Percentiles rank a stretch among this genome's conserved stretches.
Conservation (phyloP, 2,888 invertebrate species). For the Athalia circularis region DNA sequence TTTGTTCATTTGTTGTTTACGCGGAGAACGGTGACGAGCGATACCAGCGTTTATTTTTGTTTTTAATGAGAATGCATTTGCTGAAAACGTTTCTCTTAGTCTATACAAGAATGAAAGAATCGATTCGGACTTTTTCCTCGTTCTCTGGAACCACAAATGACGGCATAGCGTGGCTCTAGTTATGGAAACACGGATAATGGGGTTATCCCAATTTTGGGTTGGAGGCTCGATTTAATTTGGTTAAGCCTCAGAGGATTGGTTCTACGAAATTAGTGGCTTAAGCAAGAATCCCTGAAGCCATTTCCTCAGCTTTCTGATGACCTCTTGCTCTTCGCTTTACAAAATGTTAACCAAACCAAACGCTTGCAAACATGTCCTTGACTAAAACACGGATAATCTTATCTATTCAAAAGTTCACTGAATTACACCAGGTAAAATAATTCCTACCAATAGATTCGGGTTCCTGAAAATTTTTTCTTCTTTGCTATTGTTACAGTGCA, state of each 20-base stretch:
- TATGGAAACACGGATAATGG: constrained; percentile 41
- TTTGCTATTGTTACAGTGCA: constrained; percentile 79
- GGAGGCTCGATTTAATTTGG: constrained; percentile 53
- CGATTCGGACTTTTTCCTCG: constrained; percentile 7
- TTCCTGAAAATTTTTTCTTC: background rate
- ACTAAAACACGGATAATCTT: background rate
- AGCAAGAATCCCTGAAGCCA: constrained; percentile 49
- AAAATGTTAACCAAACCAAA: constrained; percentile 12
- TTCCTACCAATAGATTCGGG: background rate
- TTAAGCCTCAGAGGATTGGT: constrained; percentile 51
- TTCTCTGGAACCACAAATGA: background rate
- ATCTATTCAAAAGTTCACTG: background rate
- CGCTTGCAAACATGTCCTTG: background rate
- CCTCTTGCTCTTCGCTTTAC: constrained; percentile 9
- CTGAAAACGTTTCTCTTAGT: too few species aligned
- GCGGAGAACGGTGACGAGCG: too few species aligned
- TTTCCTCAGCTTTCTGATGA: constrained; percentile 29
- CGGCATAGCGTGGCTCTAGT: background rate
- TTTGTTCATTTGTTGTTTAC: too few species aligned
- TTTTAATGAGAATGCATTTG: too few species aligned
- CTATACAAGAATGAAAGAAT: background rate
- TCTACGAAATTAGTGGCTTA: constrained; percentile 57
- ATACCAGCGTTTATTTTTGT: too few species aligned
- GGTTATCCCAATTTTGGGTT: constrained; percentile 49
- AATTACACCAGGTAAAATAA: background rate